These are phyloP conservation scores for Podabrus alpinus DNA, from an alignment of 2,888 invertebrate species.

Conservation along the genomic window DNA sequence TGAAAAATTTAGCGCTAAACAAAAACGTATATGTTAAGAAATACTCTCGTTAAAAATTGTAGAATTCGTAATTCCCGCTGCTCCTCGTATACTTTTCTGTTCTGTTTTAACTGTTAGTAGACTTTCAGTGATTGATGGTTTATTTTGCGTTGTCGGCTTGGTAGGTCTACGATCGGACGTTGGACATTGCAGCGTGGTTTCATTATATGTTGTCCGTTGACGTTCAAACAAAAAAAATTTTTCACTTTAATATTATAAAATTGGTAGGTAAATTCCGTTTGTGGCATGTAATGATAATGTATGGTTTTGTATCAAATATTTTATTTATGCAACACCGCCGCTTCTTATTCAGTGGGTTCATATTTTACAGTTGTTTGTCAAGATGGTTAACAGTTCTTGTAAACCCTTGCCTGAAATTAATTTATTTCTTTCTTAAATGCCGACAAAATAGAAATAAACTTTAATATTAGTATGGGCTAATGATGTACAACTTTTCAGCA, in stretches of 20 bases:
- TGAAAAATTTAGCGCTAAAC: slow-evolving; percentile 49
- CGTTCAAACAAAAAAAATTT: not conserved
- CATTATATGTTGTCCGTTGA: slow-evolving; percentile 12
- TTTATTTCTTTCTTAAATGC: slow-evolving; percentile 42
- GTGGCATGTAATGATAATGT: slow-evolving; percentile 32
- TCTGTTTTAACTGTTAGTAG: slow-evolving; percentile 55
- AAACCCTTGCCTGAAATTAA: slow-evolving; percentile 46
- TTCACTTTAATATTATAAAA: not conserved
- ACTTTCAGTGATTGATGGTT: slow-evolving; percentile 56
- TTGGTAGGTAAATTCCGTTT: slow-evolving; percentile 17
- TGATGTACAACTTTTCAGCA: slow-evolving; percentile 20
- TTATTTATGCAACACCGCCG: slow-evolving; percentile 42
- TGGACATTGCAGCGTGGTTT: slow-evolving; percentile 38
- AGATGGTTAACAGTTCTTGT: slow-evolving; percentile 50
- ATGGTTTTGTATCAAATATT: slow-evolving; percentile 36
- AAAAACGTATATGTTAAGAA: slow-evolving; percentile 39
- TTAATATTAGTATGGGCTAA: slow-evolving; percentile 22
- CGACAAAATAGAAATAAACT: slow-evolving; percentile 33
- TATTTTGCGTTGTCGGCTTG: slow-evolving; percentile 56
- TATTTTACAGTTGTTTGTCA: slow-evolving; percentile 54
- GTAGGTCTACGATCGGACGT: slow-evolving; percentile 50
- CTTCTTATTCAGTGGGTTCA: slow-evolving; percentile 47
- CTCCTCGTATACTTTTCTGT: slow-evolving; percentile 45
- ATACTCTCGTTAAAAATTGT: slow-evolving; percentile 51
- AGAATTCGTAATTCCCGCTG: slow-evolving; percentile 55